phyloP scores from a whole-genome alignment of 2,888 invertebrate genomes.

The Pherbina coryleti region DNA sequence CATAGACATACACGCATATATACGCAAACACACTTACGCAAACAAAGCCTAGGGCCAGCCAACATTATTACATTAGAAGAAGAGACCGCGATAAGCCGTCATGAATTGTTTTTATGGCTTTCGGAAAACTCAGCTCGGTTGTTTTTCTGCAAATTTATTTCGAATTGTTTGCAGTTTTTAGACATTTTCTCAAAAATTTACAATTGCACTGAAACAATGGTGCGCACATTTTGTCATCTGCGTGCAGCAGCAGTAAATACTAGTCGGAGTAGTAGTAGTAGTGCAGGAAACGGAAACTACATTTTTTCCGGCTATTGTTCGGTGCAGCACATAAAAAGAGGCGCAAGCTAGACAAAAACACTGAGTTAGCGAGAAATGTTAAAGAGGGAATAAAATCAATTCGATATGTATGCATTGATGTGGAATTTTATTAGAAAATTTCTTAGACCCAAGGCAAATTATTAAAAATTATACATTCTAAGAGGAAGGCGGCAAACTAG shows the following conservation, averaged over 20 bases:
- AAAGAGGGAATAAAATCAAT: background rate
- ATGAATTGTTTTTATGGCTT: no score
- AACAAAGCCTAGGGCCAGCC: no score
- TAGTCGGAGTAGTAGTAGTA: background rate
- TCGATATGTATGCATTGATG: no score
- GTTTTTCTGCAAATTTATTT: constrained; percentile 1
- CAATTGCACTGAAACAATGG: constrained; percentile 29
- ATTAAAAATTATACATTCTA: no score
- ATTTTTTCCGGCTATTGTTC: constrained; percentile 17
- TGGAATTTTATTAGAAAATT: no score
- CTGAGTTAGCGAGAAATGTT: background rate
- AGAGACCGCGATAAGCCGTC: no score
- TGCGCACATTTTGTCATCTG: constrained; percentile 5
- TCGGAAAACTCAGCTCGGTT: background rate
- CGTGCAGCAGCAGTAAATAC: background rate
- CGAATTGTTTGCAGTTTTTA: background rate
- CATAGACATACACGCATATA: no score
- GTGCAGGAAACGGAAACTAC: constrained; percentile 29
- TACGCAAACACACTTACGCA: no score
- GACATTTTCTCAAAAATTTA: constrained; percentile 22
- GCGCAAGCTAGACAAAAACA: background rate
- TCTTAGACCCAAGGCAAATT: no score
- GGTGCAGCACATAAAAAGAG: constrained; percentile 14
- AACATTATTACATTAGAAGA: no score
- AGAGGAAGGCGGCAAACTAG: no score